phyloP scores from a whole-genome alignment of 2,113 vertebrate genomes.

The Paralichthys olivaceus region DNA sequence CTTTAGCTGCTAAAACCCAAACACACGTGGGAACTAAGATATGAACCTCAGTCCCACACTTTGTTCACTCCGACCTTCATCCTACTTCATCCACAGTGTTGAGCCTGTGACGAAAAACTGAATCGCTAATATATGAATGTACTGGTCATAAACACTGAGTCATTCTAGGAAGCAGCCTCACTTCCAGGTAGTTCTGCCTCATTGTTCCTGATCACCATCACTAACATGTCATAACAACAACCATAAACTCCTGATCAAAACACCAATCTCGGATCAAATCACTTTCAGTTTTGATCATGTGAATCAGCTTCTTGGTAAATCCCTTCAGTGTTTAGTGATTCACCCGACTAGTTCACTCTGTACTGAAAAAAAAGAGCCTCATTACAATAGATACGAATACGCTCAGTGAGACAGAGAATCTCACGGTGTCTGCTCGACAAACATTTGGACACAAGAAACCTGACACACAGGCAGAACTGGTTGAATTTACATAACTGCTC shows the following conservation, averaged over 20 bases:
- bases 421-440: conserved; percentile 21
- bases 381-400: too few species aligned
- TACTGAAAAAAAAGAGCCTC: too few species aligned
- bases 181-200: conserved; percentile 18
- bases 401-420: neutral
- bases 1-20: too few species aligned
- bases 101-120: too few species aligned
- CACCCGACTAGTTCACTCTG: neutral
- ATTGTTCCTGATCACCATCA: neutral
- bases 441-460: conserved; percentile 37
- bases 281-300: neutral
- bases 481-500: conserved; percentile 56
- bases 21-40: too few species aligned
- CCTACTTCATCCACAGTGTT: neutral
- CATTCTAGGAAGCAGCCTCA: conserved; percentile 3
- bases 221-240: neutral
- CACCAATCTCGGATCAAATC: neutral
- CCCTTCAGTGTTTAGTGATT: neutral
- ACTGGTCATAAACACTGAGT: neutral
- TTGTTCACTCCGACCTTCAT: neutral
- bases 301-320: neutral
- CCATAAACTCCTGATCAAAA: neutral
- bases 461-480: conserved; percentile 49
- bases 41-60: neutral
- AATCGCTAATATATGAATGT: too few species aligned